A percentile compares a stretch with the other conserved stretches of the same genome.
phyloP scores from a whole-genome alignment of 2,888 invertebrate genomes.

The Fabriciana adippe region DNA sequence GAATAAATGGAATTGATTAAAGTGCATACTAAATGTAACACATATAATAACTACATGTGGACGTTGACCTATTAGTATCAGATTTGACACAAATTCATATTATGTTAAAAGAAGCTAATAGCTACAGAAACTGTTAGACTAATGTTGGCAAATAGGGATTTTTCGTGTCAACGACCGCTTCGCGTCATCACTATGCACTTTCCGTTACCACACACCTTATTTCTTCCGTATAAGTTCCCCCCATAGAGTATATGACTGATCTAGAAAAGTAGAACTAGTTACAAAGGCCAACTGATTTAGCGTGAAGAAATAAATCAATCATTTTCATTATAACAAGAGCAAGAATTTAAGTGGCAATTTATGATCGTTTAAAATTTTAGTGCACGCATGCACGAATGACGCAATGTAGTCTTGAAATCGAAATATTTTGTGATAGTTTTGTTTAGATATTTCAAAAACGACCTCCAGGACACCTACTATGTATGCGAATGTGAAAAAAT shows the following conservation, averaged over 20 bases:
- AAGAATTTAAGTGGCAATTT: conserved; percentile 36
- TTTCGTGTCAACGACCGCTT: conserved; percentile 44
- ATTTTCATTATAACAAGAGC: conserved; percentile 22
- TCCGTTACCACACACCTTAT: conserved; percentile 46
- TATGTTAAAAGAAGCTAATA: conserved; percentile 16
- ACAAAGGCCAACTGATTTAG: conserved; percentile 21
- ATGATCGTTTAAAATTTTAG: conserved; percentile 25
- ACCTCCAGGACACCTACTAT: conserved; percentile 28
- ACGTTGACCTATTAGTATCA: background rate
- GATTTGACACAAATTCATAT: background rate
- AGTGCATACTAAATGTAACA: background rate
- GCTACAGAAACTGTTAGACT: conserved; percentile 27
- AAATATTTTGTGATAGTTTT: conserved; percentile 36
- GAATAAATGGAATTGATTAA: background rate
- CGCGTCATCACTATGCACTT: conserved; percentile 42
- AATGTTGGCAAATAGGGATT: conserved; percentile 40
- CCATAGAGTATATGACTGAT: conserved; percentile 29
- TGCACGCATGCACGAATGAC: conserved; percentile 36
- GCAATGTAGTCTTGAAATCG: conserved; percentile 35
- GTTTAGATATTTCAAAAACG: conserved; percentile 25
- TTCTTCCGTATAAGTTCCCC: conserved; percentile 40
- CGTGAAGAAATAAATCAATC: conserved; percentile 27
- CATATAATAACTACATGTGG: too few species aligned
- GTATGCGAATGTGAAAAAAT: background rate
- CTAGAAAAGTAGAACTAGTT: conserved; percentile 26